Percentiles rank a stretch among this genome's conserved stretches.
phyloP scores from a whole-genome alignment of 92 coral and sea anemone genomes.

The Epizoanthus illoricatus region DNA sequence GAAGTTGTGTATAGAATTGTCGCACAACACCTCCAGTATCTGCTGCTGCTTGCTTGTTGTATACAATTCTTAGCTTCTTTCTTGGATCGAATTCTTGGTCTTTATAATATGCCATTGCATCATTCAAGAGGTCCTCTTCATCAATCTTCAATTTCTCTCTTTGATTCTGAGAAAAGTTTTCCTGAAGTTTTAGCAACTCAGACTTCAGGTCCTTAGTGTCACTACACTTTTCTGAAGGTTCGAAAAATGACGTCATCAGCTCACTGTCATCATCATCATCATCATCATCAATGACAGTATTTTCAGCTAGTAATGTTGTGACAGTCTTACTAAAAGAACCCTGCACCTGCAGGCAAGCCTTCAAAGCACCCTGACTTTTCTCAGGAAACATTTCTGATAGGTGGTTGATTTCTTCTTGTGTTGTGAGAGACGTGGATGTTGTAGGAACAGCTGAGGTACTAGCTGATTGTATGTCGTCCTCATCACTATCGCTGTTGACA shows the following conservation, averaged over 20 bases:
- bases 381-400: conserved; percentile 29
- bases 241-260: conserved; percentile 9
- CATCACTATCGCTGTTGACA: neutral
- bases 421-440: too few species aligned
- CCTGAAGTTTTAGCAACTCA: conserved; percentile 29
- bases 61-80: conserved; percentile 53
- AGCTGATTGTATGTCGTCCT: neutral
- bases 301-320: neutral
- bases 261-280: neutral
- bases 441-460: neutral
- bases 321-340: conserved; percentile 31
- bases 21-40: conserved; percentile 74
- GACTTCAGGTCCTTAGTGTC: conserved; percentile 23
- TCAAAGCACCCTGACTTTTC: conserved; percentile 15
- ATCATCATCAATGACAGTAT: conserved; percentile 21
- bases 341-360: conserved; percentile 24
- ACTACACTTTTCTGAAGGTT: neutral
- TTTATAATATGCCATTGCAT: conserved; percentile 38
- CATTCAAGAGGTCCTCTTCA: conserved; percentile 44
- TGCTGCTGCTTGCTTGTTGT: conserved; percentile 64
- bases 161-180: conserved; percentile 9
- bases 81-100: conserved; percentile 23
- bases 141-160: conserved; percentile 36
- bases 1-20: conserved; percentile 68
- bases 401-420: conserved; percentile 11